Evolutionary conservation across 1,140 invertebrate species (phyloP).

Genomic region (Thrips palmi): DNA sequence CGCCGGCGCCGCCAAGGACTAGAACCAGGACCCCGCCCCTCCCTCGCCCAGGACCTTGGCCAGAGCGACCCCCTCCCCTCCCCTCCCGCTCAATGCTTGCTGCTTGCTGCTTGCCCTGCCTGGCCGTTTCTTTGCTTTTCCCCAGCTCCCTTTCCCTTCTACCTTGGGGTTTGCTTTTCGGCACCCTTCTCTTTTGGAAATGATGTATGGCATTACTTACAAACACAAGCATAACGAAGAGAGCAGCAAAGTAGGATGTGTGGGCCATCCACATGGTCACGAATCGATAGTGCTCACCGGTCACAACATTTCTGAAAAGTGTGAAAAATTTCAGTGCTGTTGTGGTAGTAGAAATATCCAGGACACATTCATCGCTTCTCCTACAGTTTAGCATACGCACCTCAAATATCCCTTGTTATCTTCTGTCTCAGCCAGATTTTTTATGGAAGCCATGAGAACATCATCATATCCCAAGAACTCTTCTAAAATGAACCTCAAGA

Average conservation of each 20-base stretch:
- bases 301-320: constrained; percentile 75
- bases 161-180: too few species aligned
- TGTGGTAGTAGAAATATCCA: background rate
- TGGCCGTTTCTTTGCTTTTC: too few species aligned
- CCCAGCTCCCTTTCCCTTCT: too few species aligned
- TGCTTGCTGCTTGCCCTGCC: too few species aligned
- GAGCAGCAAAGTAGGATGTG: constrained; percentile 80
- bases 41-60: too few species aligned
- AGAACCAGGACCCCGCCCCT: too few species aligned
- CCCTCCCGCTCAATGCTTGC: too few species aligned
- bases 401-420: constrained; percentile 88
- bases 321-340: background rate
- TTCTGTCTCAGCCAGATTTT: constrained; percentile 84
- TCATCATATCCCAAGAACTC: constrained; percentile 94
- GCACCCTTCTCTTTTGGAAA: too few species aligned
- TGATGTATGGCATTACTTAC: too few species aligned
- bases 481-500: constrained; percentile 77
- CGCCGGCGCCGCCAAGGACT: too few species aligned
- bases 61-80: too few species aligned
- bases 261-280: constrained; percentile 92
- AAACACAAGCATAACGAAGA: constrained; percentile 95
- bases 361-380: background rate
- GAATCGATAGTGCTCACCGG: constrained; percentile 97
- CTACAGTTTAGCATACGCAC: constrained; percentile 22
- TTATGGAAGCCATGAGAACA: constrained; percentile 88